phyloP scores from a whole-genome alignment of 2,888 invertebrate species.

The Heterodera filipjevi region DNA sequence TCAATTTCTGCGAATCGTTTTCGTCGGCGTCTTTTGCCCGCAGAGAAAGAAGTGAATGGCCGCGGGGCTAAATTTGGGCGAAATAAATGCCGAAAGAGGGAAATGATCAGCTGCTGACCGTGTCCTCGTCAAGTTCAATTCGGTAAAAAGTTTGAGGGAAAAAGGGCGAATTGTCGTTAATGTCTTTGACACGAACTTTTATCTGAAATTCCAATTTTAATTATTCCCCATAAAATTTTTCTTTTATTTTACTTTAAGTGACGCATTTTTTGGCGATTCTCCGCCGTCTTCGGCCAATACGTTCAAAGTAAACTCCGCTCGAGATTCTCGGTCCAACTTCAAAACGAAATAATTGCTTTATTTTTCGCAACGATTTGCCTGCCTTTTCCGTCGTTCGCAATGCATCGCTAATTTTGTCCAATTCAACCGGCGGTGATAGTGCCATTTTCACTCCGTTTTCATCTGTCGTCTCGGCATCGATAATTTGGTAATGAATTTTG shows the following conservation, averaged over 20 bases:
- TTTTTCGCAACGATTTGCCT: constrained; percentile 38
- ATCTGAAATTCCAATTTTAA: constrained; percentile 24
- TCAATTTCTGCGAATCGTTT: constrained; percentile 54
- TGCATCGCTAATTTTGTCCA: constrained; percentile 48
- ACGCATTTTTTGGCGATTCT: not conserved
- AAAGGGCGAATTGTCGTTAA: constrained; percentile 89
- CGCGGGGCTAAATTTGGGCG: constrained; percentile 69
- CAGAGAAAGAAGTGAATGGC: constrained; percentile 76
- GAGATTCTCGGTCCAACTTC: constrained; percentile 86
- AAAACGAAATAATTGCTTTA: constrained; percentile 86
- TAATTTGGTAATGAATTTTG: constrained; percentile 79
- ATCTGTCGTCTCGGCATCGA: constrained; percentile 72
- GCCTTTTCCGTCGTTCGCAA: constrained; percentile 2
- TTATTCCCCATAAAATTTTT: not conserved
- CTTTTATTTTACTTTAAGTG: not conserved
- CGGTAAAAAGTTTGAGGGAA: constrained; percentile 77
- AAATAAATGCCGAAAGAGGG: not conserved
- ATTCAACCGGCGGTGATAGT: constrained; percentile 55
- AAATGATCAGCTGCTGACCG: constrained; percentile 58
- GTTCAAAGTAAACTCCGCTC: constrained; percentile 80
- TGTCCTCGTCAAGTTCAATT: constrained; percentile 80
- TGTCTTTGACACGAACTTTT: constrained; percentile 51
- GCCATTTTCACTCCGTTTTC: constrained; percentile 66
- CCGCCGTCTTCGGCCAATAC: constrained; percentile 69
- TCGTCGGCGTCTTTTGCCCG: constrained; percentile 58